Base-by-base conservation (phyloP, 2,888 invertebrate genomes). In the Volucella inflata region DNA sequence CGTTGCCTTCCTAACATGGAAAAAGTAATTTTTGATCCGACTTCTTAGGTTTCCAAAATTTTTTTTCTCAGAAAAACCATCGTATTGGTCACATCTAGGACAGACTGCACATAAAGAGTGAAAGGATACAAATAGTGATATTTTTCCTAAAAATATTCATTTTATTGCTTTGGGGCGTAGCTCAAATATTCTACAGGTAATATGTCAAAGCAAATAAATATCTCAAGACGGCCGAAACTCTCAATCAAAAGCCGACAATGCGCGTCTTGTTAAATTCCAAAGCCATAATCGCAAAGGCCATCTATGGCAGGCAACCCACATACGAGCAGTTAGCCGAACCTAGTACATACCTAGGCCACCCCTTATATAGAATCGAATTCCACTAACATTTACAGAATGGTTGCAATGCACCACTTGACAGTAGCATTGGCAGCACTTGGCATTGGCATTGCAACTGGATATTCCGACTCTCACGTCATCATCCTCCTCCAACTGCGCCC, bases 391-490 rank as follows among this genome's bases (percentile, higher is more conserved):
- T 85, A 81, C 55, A 53, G 60, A 75, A 46, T 71, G 48, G 51
- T 51, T 62, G 53, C 44, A 6, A 16, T 53, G 51, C 36, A 64
- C 57, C 77, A 65, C 77, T 72, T 83, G 78, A 83, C 67, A 83
- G 53, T 78, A 67, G 78, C 78, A 83, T 71, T 82, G 82, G 71
- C 67, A 72, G 67, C 78, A 62, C 78, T 78, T 78, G 78, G 78
- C 82, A 78, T 68, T 74, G 30, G 6, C 30, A 30, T 30, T 30
- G 30, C 30, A 2, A 30, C 6, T 30, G 62, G 74, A 53, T 55
- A 76, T 67, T 67, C 70, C 76, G 64, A 59, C 36, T 62, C 44
- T 71, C 79, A 76, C 76, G 80, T 67, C 71, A 75, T 62, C 64
- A 53, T 77, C 85, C 62, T 81, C 85, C 85, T 80, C 71, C 81